Percentiles rank a stretch among this genome's conserved stretches.
phyloP scores from a whole-genome alignment of 2,797 vertebrate genomes.

The Danio kyathit region DNA sequence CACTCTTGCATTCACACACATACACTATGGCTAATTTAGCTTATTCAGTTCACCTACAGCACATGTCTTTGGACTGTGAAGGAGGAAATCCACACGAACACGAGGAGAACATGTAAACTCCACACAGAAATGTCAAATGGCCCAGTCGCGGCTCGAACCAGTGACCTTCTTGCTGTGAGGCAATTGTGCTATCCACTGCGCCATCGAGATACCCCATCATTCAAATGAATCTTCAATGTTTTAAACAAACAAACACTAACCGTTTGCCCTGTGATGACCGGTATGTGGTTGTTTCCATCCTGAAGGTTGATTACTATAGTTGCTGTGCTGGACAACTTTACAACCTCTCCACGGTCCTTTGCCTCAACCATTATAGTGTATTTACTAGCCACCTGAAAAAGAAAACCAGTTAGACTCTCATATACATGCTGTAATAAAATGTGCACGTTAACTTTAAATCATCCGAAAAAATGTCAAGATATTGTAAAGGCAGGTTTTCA shows the following conservation, averaged over 20 bases:
- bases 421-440: not conserved
- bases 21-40: too few species aligned
- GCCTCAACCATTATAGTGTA: conserved; percentile 72
- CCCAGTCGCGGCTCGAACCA: too few species aligned
- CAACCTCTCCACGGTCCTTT: conserved; percentile 71
- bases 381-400: conserved; percentile 64
- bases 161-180: not conserved
- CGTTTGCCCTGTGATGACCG: conserved; percentile 65
- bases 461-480: not conserved
- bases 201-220: too few species aligned
- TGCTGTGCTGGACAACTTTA: conserved; percentile 71
- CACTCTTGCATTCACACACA: too few species aligned
- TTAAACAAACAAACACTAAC: conserved; percentile 53
- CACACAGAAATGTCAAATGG: too few species aligned
- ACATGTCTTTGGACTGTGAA: too few species aligned
- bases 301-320: conserved; percentile 68
- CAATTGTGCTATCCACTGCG: too few species aligned
- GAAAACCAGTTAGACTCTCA: not conserved
- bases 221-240: not conserved
- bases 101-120: too few species aligned
- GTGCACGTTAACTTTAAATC: not conserved
- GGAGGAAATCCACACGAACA: too few species aligned
- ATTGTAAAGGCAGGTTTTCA: conserved; percentile 13
- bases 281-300: conserved; percentile 73
- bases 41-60: too few species aligned